Evolutionary conservation across 2,113 vertebrate genomes (phyloP).

Genomic region (Ivindomyrus marchei): DNA sequence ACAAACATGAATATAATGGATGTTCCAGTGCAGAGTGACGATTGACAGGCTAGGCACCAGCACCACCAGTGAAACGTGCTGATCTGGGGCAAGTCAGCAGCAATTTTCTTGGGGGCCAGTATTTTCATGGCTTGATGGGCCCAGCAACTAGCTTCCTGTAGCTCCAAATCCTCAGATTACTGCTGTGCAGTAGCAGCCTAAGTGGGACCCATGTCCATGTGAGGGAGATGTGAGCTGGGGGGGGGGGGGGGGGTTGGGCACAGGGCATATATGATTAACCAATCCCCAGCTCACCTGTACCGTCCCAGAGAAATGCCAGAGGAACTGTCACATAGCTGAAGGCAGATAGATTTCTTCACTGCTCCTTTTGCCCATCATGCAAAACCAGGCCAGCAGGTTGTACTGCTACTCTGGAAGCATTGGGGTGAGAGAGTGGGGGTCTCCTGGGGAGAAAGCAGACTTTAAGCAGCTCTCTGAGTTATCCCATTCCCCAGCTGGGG

Average conservation of each 20-base stretch:
- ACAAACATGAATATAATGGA: background rate
- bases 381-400: background rate
- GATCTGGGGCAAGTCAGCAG: background rate
- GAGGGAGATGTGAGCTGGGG: background rate
- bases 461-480: background rate
- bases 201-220: background rate
- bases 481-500: background rate
- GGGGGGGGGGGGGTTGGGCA: too few relatives aligned
- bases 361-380: background rate
- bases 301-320: background rate
- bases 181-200: background rate
- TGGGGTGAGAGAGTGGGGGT: background rate
- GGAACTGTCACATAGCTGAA: background rate
- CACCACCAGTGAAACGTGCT: background rate
- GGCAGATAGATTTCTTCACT: background rate
- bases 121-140: background rate
- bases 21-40: background rate
- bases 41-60: background rate
- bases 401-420: background rate
- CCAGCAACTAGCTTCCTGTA: background rate
- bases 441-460: background rate
- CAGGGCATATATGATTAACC: background rate
- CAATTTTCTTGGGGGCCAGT: background rate
- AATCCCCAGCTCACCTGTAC: background rate
- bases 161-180: background rate